Evolutionary conservation across 2,113 vertebrate genomes (phyloP), one percentile per base, ranked within the genome.

Genomic region (Xiphophorus maculatus): DNA sequence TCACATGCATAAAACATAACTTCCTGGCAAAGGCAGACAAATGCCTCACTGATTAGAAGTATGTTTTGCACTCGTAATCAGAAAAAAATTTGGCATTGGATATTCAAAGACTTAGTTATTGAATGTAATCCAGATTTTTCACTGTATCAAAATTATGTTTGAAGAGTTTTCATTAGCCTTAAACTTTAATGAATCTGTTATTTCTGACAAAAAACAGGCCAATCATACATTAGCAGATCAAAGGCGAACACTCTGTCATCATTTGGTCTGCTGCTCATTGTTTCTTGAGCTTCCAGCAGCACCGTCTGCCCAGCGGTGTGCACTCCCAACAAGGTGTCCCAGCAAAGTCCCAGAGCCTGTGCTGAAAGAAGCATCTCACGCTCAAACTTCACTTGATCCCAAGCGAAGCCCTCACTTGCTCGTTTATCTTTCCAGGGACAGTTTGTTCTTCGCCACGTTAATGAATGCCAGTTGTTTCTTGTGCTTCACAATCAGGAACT

Each of bases 381-480:
- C 77, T 89, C 87, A 58, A 62, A 74, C 80, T 71, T 76, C 81
- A 69, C 87, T 74, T 28, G 79, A 81, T 85, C 82, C 64, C 65
- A 27, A 72, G 76, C 40, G 60, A 84, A 84, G 68, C 58, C 37
- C 44, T 54, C 70, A 54, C 48, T 42, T 14, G 48, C 83, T 89
- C 88, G 76, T 89, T 88, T 88, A 81, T 92, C 91, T 87, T 81
- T 66, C 40, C 48, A 3, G 74, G 88, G 84, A 91, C 84, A 71
- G 84, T 87, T 82, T 77, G 19, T 71, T 83, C 83, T 84, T 68
- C 66, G 66, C 64, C 71, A 61, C 66, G 73, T 84, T 94, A 93
- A 95, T 94, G 89, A 91, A 90, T 89, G 79, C 91, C 94, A 95
- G 94, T 94, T 93, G 93, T 90, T 58, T 91, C 69, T 77, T 75